Evolutionary conservation across 2,113 vertebrate genomes (phyloP).

Genomic region (Amazona vittata): DNA sequence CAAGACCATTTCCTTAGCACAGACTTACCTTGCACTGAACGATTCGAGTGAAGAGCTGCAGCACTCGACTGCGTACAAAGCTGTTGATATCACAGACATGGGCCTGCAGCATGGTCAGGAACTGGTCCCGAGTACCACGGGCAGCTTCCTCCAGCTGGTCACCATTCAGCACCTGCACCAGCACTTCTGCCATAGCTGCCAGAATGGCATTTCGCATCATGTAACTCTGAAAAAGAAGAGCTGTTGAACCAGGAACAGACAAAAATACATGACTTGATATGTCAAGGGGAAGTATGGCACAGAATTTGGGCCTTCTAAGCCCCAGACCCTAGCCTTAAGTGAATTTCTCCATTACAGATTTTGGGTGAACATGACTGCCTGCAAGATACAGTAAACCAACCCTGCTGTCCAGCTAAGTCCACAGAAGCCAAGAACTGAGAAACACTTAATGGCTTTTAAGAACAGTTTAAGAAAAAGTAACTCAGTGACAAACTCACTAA

Average conservation of each 20-base stretch:
- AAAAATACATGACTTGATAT: background rate
- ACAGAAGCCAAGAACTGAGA: background rate
- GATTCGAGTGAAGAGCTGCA: constrained; percentile 88
- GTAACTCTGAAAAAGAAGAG: constrained; percentile 77
- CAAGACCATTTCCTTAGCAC: rapidly evolving
- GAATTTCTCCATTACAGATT: background rate
- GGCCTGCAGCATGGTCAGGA: constrained; percentile 87
- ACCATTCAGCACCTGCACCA: constrained; percentile 86
- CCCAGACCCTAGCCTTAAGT: background rate
- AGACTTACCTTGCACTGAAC: constrained; percentile 86
- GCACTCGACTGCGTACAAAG: constrained; percentile 86
- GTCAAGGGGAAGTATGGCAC: background rate
- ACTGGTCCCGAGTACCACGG: constrained; percentile 86
- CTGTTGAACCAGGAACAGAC: background rate
- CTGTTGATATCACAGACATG: constrained; percentile 86
- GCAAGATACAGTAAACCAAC: background rate
- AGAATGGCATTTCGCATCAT: constrained; percentile 89
- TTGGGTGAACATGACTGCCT: background rate
- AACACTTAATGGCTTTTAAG: background rate
- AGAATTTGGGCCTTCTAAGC: background rate
- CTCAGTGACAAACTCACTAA: background rate
- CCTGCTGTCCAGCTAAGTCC: background rate
- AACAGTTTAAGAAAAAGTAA: background rate
- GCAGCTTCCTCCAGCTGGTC: constrained; percentile 85
- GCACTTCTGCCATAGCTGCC: constrained; percentile 84